Base-by-base conservation (phyloP, 37 sponge, comb jelly and placozoan species). In the Eunapius fragilis region DNA sequence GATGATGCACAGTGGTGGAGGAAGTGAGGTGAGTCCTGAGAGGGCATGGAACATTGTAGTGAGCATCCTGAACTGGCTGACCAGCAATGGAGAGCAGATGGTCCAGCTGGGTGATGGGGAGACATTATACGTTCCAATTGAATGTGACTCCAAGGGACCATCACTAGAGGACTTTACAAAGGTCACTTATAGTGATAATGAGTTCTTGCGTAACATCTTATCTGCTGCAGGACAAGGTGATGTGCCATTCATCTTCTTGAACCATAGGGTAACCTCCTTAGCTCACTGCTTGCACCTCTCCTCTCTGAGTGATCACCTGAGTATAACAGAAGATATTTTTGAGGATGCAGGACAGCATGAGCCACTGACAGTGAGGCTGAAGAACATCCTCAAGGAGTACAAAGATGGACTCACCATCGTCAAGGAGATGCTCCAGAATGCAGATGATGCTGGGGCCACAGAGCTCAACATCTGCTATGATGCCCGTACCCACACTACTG, bases 381-480 rank as follows among this genome's bases (percentile, higher is more conserved):
- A 28, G 25, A 86, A 87, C 27, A 91, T 91, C 67, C 37, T 91
- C 37, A 86, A 77, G 50, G 91, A 91, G 41, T 91, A 87, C 78
- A 80, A 2, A 75, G 91, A 86, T 74, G 87, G 86, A 0, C 80
- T 86, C 2, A 84, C 81, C 17, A 87, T 91, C 36, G 26, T 91
- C 67, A 86, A 90, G 80, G 91, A 90, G 41, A 45, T 90, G 33
- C 72, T 90, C 31, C 91, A 90, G 81, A 90, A 90, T 87, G 91
- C 91, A 28, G 91, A 91, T 76, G 91, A 91, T 91, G 91, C 91
- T 24, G 91, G 58, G 11, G 91, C 91, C 25, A 91, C 83, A 25
- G 82, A 86, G 67, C 71, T 91, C 22, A 77, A 81, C 28, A 70
- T 91, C 22, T 48, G 82, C 68, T 82, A 86, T 31, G 91, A 91